Evolutionary conservation across 2,113 vertebrate species (phyloP), one percentile per base, ranked within the genome.

Genomic region (Boulengerochromis microlepis): DNA sequence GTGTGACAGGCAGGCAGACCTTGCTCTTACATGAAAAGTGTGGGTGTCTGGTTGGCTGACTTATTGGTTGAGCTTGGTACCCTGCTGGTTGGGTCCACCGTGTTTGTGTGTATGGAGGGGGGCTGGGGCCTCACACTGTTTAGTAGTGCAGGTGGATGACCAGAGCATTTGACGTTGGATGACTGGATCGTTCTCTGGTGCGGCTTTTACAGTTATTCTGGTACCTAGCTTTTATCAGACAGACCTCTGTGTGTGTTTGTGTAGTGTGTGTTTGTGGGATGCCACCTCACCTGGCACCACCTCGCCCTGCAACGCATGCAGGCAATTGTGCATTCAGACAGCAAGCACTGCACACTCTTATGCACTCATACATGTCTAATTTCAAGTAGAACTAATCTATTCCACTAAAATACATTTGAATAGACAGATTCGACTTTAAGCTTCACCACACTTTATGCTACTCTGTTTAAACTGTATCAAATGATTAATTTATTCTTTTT

Each of bases 261-360:
- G 53, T 91, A 40, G 81, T 66, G 81, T 87, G 83, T 78, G 83
- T 78, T 12, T 82, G 54, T 45, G 7, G 12, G 22, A 18, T 59
- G 87, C 92, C 91, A 93, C 88, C 92, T 96, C 95, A 96, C 94
- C 95, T 96, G 95, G 90, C 93, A 95, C 92, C 92, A 93, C 82
- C 89, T 93, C 82, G 86, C 89, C 91, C 93, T 91, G 87, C 89
- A 93, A 86, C 80, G 86, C 86, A 91, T 83, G 59, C 74, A 92
- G 83, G 80, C 91, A 92, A 93, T 94, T 94, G 87, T 96, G 87
- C 91, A 86, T 93, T 90, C 90, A 93, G 53, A 94, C 87, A 90
- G 85, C 61, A 89, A 54, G n/a, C 71, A 74, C 56, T 85, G 56
- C 89, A 88, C 85, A 80, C 84, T 93, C 89, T 80, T 81, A 83